Percentiles rank a stretch among this genome's conserved stretches.
Evolutionary conservation across 2,113 vertebrate genomes (phyloP).

Genomic region (Urocolius indicus): DNA sequence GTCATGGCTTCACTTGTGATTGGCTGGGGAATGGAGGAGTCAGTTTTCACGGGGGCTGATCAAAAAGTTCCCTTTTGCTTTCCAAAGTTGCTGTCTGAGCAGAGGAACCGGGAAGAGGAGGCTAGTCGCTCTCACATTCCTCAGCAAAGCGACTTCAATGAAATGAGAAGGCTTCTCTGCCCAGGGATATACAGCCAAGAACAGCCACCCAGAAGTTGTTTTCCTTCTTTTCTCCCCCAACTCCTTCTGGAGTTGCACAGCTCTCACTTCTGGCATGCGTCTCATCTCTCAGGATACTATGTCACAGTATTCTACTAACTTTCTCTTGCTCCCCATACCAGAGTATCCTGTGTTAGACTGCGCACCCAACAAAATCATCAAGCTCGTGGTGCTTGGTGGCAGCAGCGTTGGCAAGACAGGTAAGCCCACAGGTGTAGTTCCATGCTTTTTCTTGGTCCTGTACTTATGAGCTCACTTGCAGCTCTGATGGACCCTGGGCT

Average conservation of each 20-base stretch:
- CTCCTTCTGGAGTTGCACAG: not conserved
- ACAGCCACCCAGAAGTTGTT: not conserved
- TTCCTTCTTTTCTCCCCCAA: not conserved
- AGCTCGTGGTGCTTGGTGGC: conserved; percentile 90
- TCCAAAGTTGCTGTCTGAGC: conserved; percentile 11
- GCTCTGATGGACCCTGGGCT: not conserved
- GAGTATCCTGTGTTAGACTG: conserved; percentile 87
- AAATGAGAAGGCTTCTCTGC: not conserved
- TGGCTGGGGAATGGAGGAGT: conserved; percentile 67
- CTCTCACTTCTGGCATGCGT: conserved; percentile 72
- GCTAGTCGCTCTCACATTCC: not conserved
- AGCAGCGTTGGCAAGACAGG: conserved; percentile 92
- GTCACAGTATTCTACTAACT: conserved; percentile 87
- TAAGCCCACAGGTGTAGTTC: conserved; percentile 21
- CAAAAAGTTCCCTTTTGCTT: conserved; percentile 52
- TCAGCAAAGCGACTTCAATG: not conserved
- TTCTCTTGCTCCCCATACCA: conserved; percentile 91
- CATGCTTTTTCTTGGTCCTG: not conserved
- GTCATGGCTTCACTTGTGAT: conserved; percentile 46
- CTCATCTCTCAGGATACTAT: conserved; percentile 78
- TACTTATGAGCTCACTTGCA: not conserved
- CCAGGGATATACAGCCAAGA: not conserved
- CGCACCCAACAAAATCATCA: conserved; percentile 87
- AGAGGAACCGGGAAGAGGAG: not conserved
- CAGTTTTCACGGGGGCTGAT: conserved; percentile 71